Base-by-base conservation (phyloP, 2,113 vertebrate genomes). In the Marcusenius ussheri region DNA sequence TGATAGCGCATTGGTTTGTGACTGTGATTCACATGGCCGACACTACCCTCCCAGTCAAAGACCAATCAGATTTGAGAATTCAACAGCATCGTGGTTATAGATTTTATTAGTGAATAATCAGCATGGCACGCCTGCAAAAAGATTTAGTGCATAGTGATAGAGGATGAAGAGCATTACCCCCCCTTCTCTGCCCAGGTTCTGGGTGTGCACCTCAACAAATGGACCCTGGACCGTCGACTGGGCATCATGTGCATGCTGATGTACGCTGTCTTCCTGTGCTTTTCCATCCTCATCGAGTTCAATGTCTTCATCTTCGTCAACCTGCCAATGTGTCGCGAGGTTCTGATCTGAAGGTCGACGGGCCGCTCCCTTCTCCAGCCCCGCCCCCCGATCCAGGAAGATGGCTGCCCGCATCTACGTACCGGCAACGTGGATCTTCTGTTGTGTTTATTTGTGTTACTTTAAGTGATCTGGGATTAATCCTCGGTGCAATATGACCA, bases 301-400 rank as follows among this genome's bases (percentile, higher is more conserved):
- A 99, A 99, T 86, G 97, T 99, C 92, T 99, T 99, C 96, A 97
- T 97, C 47, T 99, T 99, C 62, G 98, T 99, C 96, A 99, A 99
- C 96, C 96, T 99, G 93, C 98, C 98, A 0, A 99, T 97, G 97
- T 99, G 98, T 90, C 95, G 96, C 91, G 97, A 98, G 56, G n/a
- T 42, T 39, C 53, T 94, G 92, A 93, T 92, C 91, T 94, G 93
- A 84, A 58, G 39, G 93, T 89, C 0, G 85, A 27, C 24, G 50
- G 49, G 83, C 91, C 83, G 74, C 86, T 31, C 87, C 89, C 0
- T 83, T 58, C 84, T 53, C 56, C 49, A 74, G 88, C 39, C 89
- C 88, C 85, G 89, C 42, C 86, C 35, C n/a, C 45, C 42, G 21
- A 17, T 31, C 5, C 53, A 4, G 85, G 91, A 91, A 91, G 90